phyloP scores from a whole-genome alignment of 2,888 invertebrate genomes.

The Hyalella azteca region DNA sequence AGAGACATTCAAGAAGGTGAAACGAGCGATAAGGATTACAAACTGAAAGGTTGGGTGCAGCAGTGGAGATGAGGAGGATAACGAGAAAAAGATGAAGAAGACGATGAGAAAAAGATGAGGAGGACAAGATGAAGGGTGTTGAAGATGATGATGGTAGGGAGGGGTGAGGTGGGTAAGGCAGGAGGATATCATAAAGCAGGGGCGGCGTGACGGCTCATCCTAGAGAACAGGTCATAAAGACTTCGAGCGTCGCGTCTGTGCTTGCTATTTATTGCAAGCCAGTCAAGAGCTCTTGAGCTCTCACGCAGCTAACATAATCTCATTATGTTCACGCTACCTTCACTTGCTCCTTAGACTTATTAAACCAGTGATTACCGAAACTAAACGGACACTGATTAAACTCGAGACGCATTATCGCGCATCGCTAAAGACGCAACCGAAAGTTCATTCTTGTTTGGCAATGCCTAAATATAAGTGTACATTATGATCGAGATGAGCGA shows the following conservation, averaged over 20 bases:
- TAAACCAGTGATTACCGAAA: background rate
- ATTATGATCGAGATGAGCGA: no score
- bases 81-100: no score
- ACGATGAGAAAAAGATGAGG: background rate
- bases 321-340: constrained; percentile 6
- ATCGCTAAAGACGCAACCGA: no score
- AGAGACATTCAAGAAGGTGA: no score
- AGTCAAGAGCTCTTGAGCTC: background rate
- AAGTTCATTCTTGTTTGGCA: no score
- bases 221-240: background rate
- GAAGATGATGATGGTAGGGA: constrained; percentile 1
- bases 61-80: no score
- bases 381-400: constrained; percentile 6
- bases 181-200: constrained; percentile 21
- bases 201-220: constrained; percentile 12
- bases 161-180: background rate
- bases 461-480: no score
- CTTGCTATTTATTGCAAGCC: constrained; percentile 4
- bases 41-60: no score
- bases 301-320: background rate
- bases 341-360: background rate
- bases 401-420: no score
- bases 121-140: background rate
- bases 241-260: background rate
- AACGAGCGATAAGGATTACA: no score